phyloP scores from a whole-genome alignment of 2,888 invertebrate species.

The Plebejus anna region DNA sequence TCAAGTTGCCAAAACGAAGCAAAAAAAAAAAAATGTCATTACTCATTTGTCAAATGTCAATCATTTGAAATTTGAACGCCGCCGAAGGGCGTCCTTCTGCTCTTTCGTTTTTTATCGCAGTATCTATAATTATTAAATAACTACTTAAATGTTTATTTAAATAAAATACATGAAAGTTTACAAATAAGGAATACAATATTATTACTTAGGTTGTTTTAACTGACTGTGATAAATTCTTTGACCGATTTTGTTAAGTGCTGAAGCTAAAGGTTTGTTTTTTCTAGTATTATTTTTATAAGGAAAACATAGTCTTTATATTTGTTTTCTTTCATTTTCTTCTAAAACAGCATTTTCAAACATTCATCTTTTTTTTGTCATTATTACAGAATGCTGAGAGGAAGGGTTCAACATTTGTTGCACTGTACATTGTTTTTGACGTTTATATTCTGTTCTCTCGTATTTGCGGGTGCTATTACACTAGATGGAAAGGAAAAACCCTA shows the following conservation, averaged over 20 bases:
- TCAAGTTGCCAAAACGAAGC: too few species aligned
- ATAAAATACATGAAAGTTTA: not conserved
- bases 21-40: too few species aligned
- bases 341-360: not conserved
- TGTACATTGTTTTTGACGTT: slow-evolving; percentile 86
- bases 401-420: slow-evolving; percentile 89
- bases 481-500: slow-evolving; percentile 77
- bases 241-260: not conserved
- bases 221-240: slow-evolving; percentile 27
- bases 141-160: not conserved
- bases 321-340: not conserved
- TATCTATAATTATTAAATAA: not conserved
- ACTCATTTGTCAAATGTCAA: slow-evolving; percentile 16
- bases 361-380: slow-evolving; percentile 37
- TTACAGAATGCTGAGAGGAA: slow-evolving; percentile 82
- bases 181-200: not conserved
- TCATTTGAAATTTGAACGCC: slow-evolving; percentile 6
- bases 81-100: slow-evolving; percentile 1
- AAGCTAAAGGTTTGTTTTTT: slow-evolving; percentile 21
- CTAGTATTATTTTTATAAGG: not conserved
- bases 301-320: not conserved
- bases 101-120: not conserved
- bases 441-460: slow-evolving; percentile 86
- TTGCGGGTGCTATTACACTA: slow-evolving; percentile 82
- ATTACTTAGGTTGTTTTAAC: not conserved